Percentiles rank a stretch among this genome's conserved stretches.
These are phyloP conservation scores for Australoheros facetus DNA, from an alignment of 2,797 vertebrate species.

Conservation along the genomic window DNA sequence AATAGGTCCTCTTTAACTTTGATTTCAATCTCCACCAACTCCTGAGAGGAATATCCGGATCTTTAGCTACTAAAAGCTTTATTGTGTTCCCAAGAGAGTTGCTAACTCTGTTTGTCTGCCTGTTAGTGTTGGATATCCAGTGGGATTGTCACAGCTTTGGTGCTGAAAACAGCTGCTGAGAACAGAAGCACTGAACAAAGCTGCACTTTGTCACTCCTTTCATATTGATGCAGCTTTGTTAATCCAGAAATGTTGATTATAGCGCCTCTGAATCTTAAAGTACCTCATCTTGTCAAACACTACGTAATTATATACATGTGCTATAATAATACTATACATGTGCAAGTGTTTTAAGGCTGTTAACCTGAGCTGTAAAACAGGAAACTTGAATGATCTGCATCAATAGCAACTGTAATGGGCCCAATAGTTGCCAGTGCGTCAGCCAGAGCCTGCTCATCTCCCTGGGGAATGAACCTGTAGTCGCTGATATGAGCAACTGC, in stretches of 20 bases:
- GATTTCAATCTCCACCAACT: not conserved
- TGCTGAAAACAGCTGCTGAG: not conserved
- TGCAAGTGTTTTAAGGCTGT: not conserved
- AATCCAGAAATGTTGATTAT: not conserved
- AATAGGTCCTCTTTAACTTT: not conserved
- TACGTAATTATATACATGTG: no score
- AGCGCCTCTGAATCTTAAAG: not conserved
- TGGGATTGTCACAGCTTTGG: not conserved
- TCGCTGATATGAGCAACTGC: constrained; percentile 79
- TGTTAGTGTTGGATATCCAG: not conserved
- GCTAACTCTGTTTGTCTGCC: not conserved
- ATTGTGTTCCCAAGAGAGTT: not conserved
- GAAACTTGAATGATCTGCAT: constrained; percentile 82
- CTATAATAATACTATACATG: no score
- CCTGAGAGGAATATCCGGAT: not conserved
- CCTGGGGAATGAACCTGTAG: constrained; percentile 81
- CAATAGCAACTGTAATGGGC: constrained; percentile 82
- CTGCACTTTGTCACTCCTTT: not conserved
- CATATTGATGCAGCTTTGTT: not conserved
- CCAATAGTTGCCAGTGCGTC: constrained; percentile 81
- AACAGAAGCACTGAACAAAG: not conserved
- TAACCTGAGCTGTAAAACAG: constrained; percentile 85
- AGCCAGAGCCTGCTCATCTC: constrained; percentile 82
- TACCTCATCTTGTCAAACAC: not conserved
- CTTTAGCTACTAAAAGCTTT: not conserved